Evolutionary conservation across 92 coral and sea anemone genomes (phyloP).

Genomic region (Actinernus sp.): DNA sequence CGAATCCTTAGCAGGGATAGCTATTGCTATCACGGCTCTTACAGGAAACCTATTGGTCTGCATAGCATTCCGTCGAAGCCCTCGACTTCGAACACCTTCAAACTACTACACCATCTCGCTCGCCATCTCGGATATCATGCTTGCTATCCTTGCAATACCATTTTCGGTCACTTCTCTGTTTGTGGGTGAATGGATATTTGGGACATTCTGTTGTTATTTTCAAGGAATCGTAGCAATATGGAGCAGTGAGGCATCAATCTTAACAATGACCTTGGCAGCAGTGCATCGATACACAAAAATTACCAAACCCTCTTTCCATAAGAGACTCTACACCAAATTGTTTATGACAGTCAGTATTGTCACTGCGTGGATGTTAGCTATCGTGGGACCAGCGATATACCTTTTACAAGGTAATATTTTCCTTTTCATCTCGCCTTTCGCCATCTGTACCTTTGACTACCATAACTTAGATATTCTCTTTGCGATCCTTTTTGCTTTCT

Average conservation of each 20-base stretch:
- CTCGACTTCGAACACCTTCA: background rate
- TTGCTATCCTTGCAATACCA: conserved; percentile 22
- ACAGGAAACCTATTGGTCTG: conserved; percentile 19
- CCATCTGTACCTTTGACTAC: conserved; percentile 17
- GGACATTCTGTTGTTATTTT: conserved; percentile 13
- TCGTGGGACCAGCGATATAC: conserved; percentile 11
- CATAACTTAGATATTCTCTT: conserved; percentile 7
- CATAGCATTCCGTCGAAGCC: conserved; percentile 1
- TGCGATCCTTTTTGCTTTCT: conserved; percentile 3
- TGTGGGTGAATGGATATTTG: conserved; percentile 20
- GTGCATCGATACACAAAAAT: conserved; percentile 36
- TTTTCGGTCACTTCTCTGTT: conserved; percentile 18
- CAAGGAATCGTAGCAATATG: conserved; percentile 24
- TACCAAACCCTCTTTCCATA: conserved; percentile 14
- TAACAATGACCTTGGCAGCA: conserved; percentile 37
- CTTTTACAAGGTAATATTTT: conserved; percentile 13
- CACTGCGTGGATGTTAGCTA: conserved; percentile 22
- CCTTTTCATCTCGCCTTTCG: conserved; percentile 21
- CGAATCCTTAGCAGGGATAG: conserved; percentile 4
- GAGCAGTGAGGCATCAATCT: conserved; percentile 43
- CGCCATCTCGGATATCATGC: conserved; percentile 26
- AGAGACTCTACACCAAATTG: conserved; percentile 15
- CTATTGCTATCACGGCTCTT: background rate
- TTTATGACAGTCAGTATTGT: conserved; percentile 10
- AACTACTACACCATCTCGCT: conserved; percentile 28